Percentiles rank a stretch among this genome's conserved stretches.
Evolutionary conservation across 92 coral and sea anemone genomes (phyloP).

Genomic region (Heliopora coerulea): DNA sequence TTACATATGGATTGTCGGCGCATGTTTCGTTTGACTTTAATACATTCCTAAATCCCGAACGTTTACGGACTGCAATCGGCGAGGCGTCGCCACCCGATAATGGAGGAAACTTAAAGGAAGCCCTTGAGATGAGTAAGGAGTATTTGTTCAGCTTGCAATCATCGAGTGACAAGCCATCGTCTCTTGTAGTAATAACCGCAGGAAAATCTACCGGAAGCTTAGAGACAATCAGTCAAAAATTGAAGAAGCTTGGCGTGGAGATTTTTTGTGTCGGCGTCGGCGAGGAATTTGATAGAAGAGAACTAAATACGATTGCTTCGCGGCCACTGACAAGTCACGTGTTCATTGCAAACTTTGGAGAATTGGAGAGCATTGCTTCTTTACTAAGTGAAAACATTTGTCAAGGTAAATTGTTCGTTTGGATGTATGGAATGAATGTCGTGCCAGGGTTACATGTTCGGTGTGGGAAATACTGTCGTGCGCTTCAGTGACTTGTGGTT

Average conservation of each 20-base stretch:
- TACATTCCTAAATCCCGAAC: conserved; percentile 9
- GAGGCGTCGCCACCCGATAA: conserved; percentile 33
- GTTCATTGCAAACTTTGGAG: conserved; percentile 7
- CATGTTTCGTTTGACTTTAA: conserved; percentile 40
- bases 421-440: not conserved
- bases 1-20: conserved; percentile 37
- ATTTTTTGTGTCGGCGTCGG: conserved; percentile 30
- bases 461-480: no score
- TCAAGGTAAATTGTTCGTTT: not conserved
- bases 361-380: conserved; percentile 2
- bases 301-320: conserved; percentile 36
- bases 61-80: conserved; percentile 32
- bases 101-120: conserved; percentile 32
- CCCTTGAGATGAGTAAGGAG: conserved; percentile 7
- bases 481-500: no score
- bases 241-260: conserved; percentile 23
- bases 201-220: conserved; percentile 21
- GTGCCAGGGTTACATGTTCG: no score
- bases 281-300: not conserved
- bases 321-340: conserved; percentile 13
- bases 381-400: conserved; percentile 15
- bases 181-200: conserved; percentile 39
- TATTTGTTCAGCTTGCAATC: not conserved
- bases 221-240: conserved; percentile 11
- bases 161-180: conserved; percentile 5